Conservation (phyloP, 1,140 invertebrate species). For the Maniola jurtina region DNA sequence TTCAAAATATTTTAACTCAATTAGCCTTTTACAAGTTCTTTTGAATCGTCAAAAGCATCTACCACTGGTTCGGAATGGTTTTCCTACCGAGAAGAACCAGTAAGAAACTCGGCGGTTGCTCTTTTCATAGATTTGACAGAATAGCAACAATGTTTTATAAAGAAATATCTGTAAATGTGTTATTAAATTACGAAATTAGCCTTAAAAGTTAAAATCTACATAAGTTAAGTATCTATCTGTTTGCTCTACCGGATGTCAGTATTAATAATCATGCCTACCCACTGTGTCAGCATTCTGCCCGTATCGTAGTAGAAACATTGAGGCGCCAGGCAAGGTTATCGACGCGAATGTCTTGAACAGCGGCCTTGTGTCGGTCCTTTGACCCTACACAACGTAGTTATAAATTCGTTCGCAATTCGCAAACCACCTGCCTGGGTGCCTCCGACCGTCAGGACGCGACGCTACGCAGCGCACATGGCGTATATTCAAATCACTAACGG, state of each 20-base stretch:
- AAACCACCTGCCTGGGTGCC: constrained; percentile 60
- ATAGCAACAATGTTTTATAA: no score
- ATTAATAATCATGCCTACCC: constrained; percentile 11
- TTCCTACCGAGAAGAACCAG: no score
- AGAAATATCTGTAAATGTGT: no score
- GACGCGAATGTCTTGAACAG: constrained; percentile 55
- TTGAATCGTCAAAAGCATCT: no score
- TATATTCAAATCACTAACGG: constrained; percentile 35
- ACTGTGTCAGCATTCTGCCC: constrained; percentile 21
- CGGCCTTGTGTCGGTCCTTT: constrained; percentile 66
- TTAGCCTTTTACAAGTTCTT: no score
- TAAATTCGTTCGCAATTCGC: constrained; percentile 41
- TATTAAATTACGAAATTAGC: background rate
- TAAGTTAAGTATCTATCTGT: background rate
- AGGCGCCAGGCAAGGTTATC: constrained; percentile 57
- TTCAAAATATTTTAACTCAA: no score
- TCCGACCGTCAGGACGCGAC: constrained; percentile 15
- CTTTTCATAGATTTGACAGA: no score
- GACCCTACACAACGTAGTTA: constrained; percentile 48
- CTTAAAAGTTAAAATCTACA: background rate
- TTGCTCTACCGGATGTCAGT: constrained; percentile 12
- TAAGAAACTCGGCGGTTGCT: no score
- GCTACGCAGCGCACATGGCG: constrained; percentile 37
- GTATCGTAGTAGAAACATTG: constrained; percentile 12
- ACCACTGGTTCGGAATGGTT: no score